A percentile compares a stretch with the other conserved stretches of the same genome.
phyloP scores from a whole-genome alignment of 2,113 vertebrate genomes.

The Thalassoma bifasciatum region DNA sequence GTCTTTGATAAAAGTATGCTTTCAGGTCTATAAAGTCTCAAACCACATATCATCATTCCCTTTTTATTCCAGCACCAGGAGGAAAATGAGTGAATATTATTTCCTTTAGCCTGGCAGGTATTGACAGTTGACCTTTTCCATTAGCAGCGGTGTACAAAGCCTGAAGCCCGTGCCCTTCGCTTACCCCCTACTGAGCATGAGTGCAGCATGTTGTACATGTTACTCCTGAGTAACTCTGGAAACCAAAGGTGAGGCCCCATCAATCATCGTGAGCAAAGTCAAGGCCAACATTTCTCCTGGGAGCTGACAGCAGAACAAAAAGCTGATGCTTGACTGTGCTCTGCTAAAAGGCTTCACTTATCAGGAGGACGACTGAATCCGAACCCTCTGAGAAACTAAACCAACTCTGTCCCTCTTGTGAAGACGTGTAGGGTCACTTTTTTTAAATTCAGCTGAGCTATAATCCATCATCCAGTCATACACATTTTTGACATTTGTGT shows the following conservation, averaged over 20 bases:
- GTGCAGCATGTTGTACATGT: constrained; percentile 62
- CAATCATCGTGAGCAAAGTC: constrained; percentile 72
- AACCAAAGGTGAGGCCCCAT: constrained; percentile 70
- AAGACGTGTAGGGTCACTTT: neutral
- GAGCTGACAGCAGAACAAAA: constrained; percentile 68
- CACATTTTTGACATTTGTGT: neutral
- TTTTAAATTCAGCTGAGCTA: neutral
- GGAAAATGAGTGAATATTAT: constrained; percentile 22
- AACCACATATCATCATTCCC: neutral
- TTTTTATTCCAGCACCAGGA: constrained; percentile 15
- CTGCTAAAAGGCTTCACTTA: constrained; percentile 64
- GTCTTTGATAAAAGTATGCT: neutral
- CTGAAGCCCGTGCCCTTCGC: constrained; percentile 43
- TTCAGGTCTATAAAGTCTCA: neutral
- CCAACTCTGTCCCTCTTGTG: neutral
- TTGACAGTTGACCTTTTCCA: constrained; percentile 70
- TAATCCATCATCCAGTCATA: neutral
- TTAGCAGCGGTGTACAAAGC: constrained; percentile 49
- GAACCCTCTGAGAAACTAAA: neutral
- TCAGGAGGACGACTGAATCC: constrained; percentile 27
- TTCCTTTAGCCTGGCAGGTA: constrained; percentile 50
- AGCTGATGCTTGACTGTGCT: constrained; percentile 58
- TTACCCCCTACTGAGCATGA: constrained; percentile 57
- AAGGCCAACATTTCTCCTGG: constrained; percentile 54
- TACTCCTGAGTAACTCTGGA: constrained; percentile 60